Evolutionary conservation across 2,888 invertebrate genomes (phyloP), one percentile per base, ranked within the genome.

Genomic region (Nomada lathburiana): DNA sequence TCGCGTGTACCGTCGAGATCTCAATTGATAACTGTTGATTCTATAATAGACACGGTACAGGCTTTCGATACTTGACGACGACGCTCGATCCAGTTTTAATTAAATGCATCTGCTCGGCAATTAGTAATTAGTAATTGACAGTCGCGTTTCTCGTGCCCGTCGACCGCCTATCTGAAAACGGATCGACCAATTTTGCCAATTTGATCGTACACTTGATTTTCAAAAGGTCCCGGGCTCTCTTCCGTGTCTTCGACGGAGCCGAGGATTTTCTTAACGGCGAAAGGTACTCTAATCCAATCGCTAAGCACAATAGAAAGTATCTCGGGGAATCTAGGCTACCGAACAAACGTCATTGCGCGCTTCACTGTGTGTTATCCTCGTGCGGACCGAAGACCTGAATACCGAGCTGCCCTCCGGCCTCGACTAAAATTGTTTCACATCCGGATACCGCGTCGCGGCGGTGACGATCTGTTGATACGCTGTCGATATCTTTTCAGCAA

Each of bases 241-340:
- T 63, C 77, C 67, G 62, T 13, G 64, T 75, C 59, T 36, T 36
- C 36, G 36, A 7, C 36, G 0, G 36, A 36, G 36, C 55, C 42
- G 68, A 68, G 76, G 59, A 81, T 88, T 84, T 84, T 88, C 86
- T 77, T 74, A 75, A 67, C 75, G 86, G 84, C 86, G 85, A 88
- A 88, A 91, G 90, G 88, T 88, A 88, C 84, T 91, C 83, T 88
- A 89, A 89, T 88, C 81, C 89, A 79, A 90, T 89, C 89, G 87
- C 88, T 84, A 91, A 91, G 90, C 88, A 92, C 91, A 91, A 92
- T 92, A 92, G 92, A 92, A 91, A 93, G 91, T 89, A 89, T 86
- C 80, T 68, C 75, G 82, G 84, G 80, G 89, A 90, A 92, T 91
- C 89, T 92, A 90, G 91, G 92, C 90, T 91, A 90, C 71, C 85